These are phyloP conservation scores for Nyctalus aviator DNA, from an alignment of 2,797 vertebrate genomes.

Conservation along the genomic window DNA sequence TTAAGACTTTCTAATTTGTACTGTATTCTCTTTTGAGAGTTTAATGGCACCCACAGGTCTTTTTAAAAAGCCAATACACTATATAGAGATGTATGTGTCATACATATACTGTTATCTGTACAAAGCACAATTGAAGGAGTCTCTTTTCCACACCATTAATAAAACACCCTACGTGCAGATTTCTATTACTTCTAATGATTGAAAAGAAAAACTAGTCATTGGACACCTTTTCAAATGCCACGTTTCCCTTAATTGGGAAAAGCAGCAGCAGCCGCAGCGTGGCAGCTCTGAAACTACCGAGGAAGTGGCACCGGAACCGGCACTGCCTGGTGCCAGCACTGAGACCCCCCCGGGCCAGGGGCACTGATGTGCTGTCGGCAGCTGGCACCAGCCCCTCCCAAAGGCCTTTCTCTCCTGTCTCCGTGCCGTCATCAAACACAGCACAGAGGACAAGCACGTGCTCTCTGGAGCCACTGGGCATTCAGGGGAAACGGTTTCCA, in stretches of 20 bases:
- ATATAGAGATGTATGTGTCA: too few relatives aligned
- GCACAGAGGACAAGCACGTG: not conserved
- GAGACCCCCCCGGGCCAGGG: not conserved
- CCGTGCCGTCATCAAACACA: not conserved
- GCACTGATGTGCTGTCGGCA: not conserved
- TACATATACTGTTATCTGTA: too few relatives aligned
- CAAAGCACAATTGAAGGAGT: not conserved
- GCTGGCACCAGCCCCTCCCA: not conserved
- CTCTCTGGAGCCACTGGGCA: not conserved
- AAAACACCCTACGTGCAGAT: not conserved
- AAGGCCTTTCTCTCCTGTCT: not conserved
- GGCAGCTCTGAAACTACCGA: not conserved
- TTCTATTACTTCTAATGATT: not conserved
- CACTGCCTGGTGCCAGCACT: not conserved
- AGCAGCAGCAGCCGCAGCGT: not conserved
- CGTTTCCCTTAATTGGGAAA: not conserved
- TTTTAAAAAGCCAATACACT: not conserved
- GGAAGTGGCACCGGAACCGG: not conserved
- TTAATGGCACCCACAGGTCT: not conserved
- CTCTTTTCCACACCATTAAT: not conserved
- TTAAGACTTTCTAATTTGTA: constrained; percentile 46
- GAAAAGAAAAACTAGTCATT: not conserved
- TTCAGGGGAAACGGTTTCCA: not conserved
- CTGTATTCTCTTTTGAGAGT: not conserved
- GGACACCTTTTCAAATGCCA: not conserved